Conservation (phyloP, 2,888 invertebrate species). For the Glomeris marginata region DNA sequence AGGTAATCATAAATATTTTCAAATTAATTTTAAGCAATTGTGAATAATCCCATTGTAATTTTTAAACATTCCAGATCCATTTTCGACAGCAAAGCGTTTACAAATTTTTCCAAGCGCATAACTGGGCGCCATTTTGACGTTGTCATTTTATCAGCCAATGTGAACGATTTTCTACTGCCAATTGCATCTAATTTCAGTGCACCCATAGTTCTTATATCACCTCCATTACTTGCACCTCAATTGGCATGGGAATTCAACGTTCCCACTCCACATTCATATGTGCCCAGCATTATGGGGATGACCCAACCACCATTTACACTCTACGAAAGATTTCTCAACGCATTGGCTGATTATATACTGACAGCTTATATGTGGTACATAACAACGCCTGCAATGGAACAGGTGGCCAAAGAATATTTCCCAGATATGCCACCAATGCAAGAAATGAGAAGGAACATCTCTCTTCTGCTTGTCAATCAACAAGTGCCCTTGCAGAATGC, state of each 20-base stretch:
- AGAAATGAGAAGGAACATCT: constrained; percentile 1
- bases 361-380: neutral
- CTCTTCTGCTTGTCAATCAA: constrained; percentile 5
- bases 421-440: constrained; percentile 3
- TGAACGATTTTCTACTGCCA: too few relatives aligned
- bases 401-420: neutral
- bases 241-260: constrained; percentile 7
- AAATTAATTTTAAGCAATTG: too few relatives aligned
- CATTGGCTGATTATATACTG: neutral
- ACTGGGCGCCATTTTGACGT: too few relatives aligned
- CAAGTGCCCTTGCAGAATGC: neutral
- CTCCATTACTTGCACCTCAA: too few relatives aligned
- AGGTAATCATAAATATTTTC: too few relatives aligned
- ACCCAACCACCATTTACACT: neutral
- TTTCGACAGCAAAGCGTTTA: too few relatives aligned
- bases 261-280: constrained; percentile 5
- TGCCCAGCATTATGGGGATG: neutral
- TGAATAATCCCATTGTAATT: too few relatives aligned
- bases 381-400: neutral
- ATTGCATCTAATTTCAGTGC: too few relatives aligned
- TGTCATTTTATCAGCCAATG: too few relatives aligned
- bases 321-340: neutral
- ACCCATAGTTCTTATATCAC: too few relatives aligned
- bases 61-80: too few relatives aligned
- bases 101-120: too few relatives aligned